Evolutionary conservation across 2,113 vertebrate genomes (phyloP), one percentile per base, ranked within the genome.

Genomic region (Chaetodon trifascialis): DNA sequence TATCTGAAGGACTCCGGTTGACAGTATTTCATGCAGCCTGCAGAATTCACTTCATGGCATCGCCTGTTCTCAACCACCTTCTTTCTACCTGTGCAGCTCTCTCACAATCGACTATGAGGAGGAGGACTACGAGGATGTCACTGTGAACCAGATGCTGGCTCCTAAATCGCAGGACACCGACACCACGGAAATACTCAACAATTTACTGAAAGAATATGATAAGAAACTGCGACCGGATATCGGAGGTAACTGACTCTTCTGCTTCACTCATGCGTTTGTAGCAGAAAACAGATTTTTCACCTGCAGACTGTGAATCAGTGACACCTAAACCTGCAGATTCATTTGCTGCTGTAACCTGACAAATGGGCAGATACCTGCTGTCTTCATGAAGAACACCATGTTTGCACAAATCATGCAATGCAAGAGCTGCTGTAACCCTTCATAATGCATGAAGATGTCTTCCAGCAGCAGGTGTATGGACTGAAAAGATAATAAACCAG

Each of bases 221-320:
- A 97, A 96, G 91, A 99, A 99, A 68, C 96, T 99, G 78, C 95
- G 98, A 1, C 98, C 98, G 2, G 98, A 98, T 84, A 99, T 99
- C 75, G 98, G 98, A 94, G 95, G 98, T 99, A 91, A 84, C 5
- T 40, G 7, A 9, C 11, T 42, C 7, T 34, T 46, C 56, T 56
- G 8, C 38, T 5, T 36, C 40, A 96, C 95, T 96, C 72, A 6
- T 42, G 3, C 3, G 30, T 30, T 30, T 30, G 30, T 30, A 30
- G 30, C 30, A 30, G 30, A 30, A 30, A 30, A 30, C 30, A 30
- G 30, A 30, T 30, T 30, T 30, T 30, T 30, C 30, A 30, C 30
- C 38, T 40, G 38, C 38, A 40, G 8, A 5, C 38, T 30, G 47
- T 49, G 17, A 49, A 21, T 30, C 30, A 30, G 30, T 30, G 30